phyloP scores from a whole-genome alignment of 2,113 vertebrate genomes.

The Pedionomus torquatus region DNA sequence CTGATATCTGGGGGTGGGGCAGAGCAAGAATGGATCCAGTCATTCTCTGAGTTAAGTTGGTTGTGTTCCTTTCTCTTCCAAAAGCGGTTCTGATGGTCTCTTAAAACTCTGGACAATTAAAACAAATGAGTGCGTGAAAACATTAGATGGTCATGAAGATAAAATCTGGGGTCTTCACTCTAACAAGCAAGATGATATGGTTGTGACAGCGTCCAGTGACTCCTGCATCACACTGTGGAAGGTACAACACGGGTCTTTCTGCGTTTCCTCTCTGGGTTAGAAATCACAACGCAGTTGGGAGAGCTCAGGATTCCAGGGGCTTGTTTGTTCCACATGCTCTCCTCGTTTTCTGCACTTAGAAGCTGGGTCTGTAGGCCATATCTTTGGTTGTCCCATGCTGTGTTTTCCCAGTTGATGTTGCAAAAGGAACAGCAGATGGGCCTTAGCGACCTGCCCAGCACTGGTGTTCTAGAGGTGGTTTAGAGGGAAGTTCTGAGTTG shows the following conservation, averaged over 20 bases:
- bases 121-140: constrained; percentile 93
- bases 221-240: constrained; percentile 89
- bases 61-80: background rate
- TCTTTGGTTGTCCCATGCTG: background rate
- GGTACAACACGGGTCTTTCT: constrained; percentile 57
- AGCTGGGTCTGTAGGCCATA: fast-evolving
- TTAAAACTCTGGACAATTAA: constrained; percentile 98
- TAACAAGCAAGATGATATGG: constrained; percentile 80
- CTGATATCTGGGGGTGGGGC: background rate
- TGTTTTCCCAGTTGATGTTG: background rate
- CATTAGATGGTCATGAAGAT: constrained; percentile 90
- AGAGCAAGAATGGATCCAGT: background rate
- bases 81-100: constrained; percentile 91
- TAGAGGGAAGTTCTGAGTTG: background rate
- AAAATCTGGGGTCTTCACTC: constrained; percentile 95
- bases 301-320: background rate
- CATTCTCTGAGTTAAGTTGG: background rate
- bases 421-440: background rate
- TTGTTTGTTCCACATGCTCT: fast-evolving
- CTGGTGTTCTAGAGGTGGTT: background rate
- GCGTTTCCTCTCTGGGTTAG: background rate
- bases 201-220: constrained; percentile 89
- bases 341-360: background rate
- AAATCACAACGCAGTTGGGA: background rate
- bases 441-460: background rate